These are phyloP conservation scores for Plectrocnemia conspersa DNA, from an alignment of 1,140 invertebrate species.

Conservation along the genomic window DNA sequence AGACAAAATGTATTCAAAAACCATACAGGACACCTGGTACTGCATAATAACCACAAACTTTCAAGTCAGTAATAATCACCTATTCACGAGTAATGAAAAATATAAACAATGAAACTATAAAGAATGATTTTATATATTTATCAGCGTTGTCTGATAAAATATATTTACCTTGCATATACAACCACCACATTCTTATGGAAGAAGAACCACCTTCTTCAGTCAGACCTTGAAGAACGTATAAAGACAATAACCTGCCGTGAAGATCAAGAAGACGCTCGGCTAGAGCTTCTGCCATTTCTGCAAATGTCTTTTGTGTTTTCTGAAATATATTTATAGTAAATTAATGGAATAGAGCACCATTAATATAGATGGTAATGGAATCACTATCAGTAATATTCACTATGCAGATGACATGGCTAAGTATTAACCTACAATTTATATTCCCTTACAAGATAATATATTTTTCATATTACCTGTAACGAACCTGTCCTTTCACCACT, in stretches of 20 bases:
- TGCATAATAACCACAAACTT: too few species aligned
- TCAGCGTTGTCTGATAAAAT: too few species aligned
- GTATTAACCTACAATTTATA: constrained; percentile 4
- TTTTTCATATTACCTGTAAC: constrained; percentile 39
- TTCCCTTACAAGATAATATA: constrained; percentile 1
- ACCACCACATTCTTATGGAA: constrained; percentile 78
- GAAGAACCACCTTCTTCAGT: constrained; percentile 67
- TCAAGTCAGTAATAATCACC: too few species aligned
- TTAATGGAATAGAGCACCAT: not conserved
- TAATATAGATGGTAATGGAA: not conserved
- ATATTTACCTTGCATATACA: constrained; percentile 72
- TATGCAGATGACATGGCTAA: not conserved
- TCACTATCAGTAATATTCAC: not conserved
- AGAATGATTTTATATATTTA: too few species aligned
- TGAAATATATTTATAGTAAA: constrained; percentile 23
- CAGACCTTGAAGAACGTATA: constrained; percentile 74
- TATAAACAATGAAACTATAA: too few species aligned
- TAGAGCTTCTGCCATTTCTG: constrained; percentile 74
- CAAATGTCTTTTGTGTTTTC: constrained; percentile 66
- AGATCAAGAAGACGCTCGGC: constrained; percentile 73
- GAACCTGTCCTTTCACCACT: constrained; percentile 40
- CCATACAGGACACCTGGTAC: too few species aligned
- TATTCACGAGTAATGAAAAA: too few species aligned
- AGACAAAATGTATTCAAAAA: too few species aligned
- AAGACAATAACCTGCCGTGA: constrained; percentile 66